Evolutionary conservation across 2,797 vertebrate genomes (phyloP).

Genomic region (Periophthalmus magnuspinnatus): DNA sequence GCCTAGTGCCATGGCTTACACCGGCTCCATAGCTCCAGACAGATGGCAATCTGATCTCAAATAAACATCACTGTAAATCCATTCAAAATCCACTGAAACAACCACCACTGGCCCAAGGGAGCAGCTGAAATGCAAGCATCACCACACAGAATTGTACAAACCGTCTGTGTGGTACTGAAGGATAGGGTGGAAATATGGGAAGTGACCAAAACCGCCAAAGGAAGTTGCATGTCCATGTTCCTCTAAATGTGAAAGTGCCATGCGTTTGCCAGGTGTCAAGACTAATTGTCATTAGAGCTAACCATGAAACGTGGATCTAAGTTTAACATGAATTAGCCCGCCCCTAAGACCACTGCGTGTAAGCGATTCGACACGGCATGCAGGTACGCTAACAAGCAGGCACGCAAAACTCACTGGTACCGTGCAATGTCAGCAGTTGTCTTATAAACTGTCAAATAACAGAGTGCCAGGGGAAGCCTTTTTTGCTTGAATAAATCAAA

Average conservation of each 20-base stretch:
- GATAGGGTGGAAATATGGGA: conserved; percentile 56
- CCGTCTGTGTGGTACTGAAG: conserved; percentile 49
- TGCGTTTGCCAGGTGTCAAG: conserved; percentile 66
- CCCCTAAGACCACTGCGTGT: conserved; percentile 35
- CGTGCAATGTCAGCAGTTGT: conserved; percentile 55
- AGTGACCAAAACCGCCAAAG: conserved; percentile 57
- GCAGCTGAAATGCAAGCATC: conserved; percentile 37
- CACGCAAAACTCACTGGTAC: conserved; percentile 37
- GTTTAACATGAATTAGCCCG: conserved; percentile 38
- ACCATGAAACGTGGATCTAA: conserved; percentile 18
- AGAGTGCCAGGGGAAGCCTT: neutral
- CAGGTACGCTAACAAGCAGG: conserved; percentile 26
- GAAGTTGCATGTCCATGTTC: conserved; percentile 66
- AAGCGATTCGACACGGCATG: conserved; percentile 55
- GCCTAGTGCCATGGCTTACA: conserved; percentile 17
- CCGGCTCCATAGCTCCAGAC: conserved; percentile 46
- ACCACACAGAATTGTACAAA: conserved; percentile 40
- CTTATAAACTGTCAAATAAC: neutral
- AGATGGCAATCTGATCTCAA: conserved; percentile 60
- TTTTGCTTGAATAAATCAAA: neutral
- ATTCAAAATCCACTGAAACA: conserved; percentile 39
- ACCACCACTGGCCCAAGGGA: conserved; percentile 52
- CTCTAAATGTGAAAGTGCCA: conserved; percentile 62
- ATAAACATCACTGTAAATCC: conserved; percentile 55
- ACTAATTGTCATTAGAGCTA: conserved; percentile 49